Conservation (phyloP, 2,113 vertebrate species). For the Melanocharis versteri region DNA sequence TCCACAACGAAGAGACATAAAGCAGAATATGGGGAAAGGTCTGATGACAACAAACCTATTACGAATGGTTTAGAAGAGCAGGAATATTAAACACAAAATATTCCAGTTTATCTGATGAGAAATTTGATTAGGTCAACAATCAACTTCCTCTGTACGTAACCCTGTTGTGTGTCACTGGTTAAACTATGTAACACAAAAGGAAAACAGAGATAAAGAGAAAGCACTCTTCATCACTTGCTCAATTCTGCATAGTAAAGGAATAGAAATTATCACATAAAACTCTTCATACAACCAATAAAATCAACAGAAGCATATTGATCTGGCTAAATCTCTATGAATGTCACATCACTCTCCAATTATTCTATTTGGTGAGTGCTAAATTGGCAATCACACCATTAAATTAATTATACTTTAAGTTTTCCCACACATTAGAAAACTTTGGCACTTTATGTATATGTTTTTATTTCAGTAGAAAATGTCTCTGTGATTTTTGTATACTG, state of each 20-base stretch:
- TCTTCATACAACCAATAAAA: background rate
- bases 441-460: background rate
- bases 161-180: background rate
- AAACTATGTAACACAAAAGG: background rate
- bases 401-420: background rate
- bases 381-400: background rate
- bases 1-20: background rate
- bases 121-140: background rate
- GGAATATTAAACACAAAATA: background rate
- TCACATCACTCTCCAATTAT: background rate
- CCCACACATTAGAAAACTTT: background rate
- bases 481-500: background rate
- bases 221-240: background rate
- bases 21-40: background rate
- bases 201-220: background rate
- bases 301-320: background rate
- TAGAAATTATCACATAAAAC: background rate
- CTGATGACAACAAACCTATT: background rate
- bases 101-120: background rate
- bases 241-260: background rate
- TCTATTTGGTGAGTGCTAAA: background rate
- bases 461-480: background rate
- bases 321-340: background rate
- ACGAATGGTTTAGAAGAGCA: background rate
- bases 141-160: background rate